phyloP scores from a whole-genome alignment of 2,888 invertebrate species.

The Quadroppia sp. region DNA sequence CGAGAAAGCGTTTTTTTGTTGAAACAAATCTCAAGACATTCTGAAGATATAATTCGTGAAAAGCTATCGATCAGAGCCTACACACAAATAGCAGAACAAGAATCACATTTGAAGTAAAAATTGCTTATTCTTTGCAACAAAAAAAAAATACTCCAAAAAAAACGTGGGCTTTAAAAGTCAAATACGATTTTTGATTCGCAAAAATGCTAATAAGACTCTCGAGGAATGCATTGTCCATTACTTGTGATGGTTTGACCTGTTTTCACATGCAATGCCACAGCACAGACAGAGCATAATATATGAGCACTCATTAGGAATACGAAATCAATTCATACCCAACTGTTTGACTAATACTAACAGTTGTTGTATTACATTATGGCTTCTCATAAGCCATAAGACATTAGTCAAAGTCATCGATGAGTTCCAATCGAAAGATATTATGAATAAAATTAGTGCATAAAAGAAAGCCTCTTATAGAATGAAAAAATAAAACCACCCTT shows the following conservation, averaged over 20 bases:
- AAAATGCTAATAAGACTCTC: not conserved
- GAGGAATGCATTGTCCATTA: not conserved
- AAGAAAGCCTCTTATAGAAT: not conserved
- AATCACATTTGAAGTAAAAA: not conserved
- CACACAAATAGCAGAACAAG: not conserved
- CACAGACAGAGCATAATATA: not conserved
- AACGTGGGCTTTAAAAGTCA: not conserved
- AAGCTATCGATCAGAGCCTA: constrained; percentile 25
- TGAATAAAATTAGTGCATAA: not conserved
- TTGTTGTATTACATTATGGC: not conserved
- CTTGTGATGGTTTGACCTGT: not conserved
- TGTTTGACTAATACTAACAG: not conserved
- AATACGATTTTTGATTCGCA: not conserved
- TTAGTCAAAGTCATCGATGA: constrained; percentile 25
- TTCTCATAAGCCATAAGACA: constrained; percentile 16
- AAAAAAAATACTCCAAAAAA: not conserved
- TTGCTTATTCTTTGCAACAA: constrained; percentile 11
- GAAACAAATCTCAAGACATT: not conserved
- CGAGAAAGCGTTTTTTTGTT: constrained; percentile 12
- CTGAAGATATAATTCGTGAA: not conserved
- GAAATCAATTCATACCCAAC: constrained; percentile 8
- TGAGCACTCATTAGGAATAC: not conserved
- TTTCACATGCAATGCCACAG: not conserved
- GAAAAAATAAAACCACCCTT: not conserved
- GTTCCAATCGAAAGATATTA: not conserved